Evolutionary conservation across 1,140 invertebrate species (phyloP), one percentile per base, ranked within the genome.

Genomic region (Danaus plexippus): DNA sequence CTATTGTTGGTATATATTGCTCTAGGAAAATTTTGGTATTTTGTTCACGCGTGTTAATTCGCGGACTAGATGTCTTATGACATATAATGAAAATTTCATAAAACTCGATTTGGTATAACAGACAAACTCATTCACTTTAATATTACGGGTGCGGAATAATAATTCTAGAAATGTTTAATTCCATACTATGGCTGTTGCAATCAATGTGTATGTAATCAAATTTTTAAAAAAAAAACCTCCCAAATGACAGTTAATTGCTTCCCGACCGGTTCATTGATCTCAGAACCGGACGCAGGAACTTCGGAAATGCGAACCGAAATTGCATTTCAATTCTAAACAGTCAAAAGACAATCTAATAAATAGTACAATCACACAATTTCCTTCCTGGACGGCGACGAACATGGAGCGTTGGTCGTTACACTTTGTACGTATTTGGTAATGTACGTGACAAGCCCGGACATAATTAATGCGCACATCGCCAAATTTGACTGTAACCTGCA

Each of bases 391-490:
- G 53, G 45, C 59, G 58, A 10, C 80, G 78, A 64, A 80, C 60
- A 83, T 65, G 80, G 76, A 44, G 66, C 59, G 62, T 15, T 59
- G 22, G 67, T 75, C 71, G 76, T 71, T 80, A 73, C 66, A 77
- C 67, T 67, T 71, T 61, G 58, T 59, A 60, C 79, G 56, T 80
- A 81, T 83, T 78, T 80, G 81, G 80, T 71, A 15, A 67, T 57
- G 57, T 78, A 85, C 80, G 81, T 81, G 81, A 85, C 79, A 78
- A 73, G 75, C 66, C 59, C 67, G 58, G 53, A 59, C 57, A 63
- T 78, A 83, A 85, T 85, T 83, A 83, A 85, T 81, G 80, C 79
- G 64, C 73, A 67, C 68, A 71, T 63, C 62, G 67, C 80, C 81
- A 79, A 81, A 81, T 81, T 74, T 58, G 78, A 63, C 63, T 58